Evolutionary conservation across 1,140 invertebrate genomes (phyloP), one percentile per base, ranked within the genome.

Genomic region (Pseudomyrmex cubaensis): DNA sequence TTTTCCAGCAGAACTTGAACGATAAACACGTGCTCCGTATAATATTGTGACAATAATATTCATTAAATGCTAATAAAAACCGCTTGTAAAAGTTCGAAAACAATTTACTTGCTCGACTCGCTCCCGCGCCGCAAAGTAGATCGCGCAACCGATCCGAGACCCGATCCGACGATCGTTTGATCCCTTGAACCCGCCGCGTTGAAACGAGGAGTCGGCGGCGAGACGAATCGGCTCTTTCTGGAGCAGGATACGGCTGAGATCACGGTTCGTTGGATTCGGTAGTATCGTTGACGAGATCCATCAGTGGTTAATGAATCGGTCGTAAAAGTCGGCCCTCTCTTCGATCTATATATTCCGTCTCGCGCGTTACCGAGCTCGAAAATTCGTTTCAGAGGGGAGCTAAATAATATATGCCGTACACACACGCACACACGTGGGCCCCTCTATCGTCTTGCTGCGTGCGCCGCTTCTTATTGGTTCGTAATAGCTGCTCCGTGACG

Each of bases 271-370:
- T 84, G 64, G 75, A 84, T 84, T 84, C 75, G 63, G 59, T 62
- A 84, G 66, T 70, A 80, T 67, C 83, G 59, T 80, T 78, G 64
- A 63, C 46, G 57, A 80, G 64, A 63, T 62, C 83, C 75, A 84
- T 84, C 75, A 80, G 66, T 61, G 56, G 57, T 44, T 84, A 84
- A 84, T 80, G 75, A 84, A 84, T 84, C 83, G 83, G 56, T 80
- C 66, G 75, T 84, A 80, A 84, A 80, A 80, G 75, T 84, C 76
- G 44, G 46, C 12, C 61, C 35, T 80, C 64, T 76, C 56, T 62
- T 15, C 74, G 73, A 72, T 78, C 76, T 78, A 78, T 78, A 67
- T 67, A 69, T 78, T 70, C 64, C 44, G 50, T 64, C 54, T 69
- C 64, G 76, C 64, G 64, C 20, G 76, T 78, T 78, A 78, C 76